Base-by-base conservation (phyloP, 2,888 invertebrate species). In the Automeris io region DNA sequence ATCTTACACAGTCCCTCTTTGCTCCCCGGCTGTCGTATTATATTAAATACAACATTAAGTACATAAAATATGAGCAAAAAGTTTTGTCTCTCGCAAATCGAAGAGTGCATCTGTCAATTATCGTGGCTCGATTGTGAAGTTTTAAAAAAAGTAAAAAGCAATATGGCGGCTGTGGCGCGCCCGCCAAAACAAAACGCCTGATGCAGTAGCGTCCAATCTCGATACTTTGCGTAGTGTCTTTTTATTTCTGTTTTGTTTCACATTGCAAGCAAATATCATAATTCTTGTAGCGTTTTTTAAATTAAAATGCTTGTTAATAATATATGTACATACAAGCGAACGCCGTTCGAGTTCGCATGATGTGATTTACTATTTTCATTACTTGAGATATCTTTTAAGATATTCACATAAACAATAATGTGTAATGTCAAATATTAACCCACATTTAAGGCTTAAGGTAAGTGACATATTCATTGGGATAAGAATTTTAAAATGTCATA, bases 21-120 rank as follows among this genome's bases (percentile, higher is more conserved):
- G 4, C 44, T 47, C 44, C 43, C 43, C 43, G 45, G 41, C 31
- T 46, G 49, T 43, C 46, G 42, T 33, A 41, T 45, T 39, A 40
- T 39, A 45, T 45, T 42, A 46, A 49, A 43, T 37, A 18, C 23
- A 8, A 31, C 32, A 37, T 37, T 32, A 37, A 37, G 31, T 24
- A 37, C 33, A 36, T 33, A 41, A 37, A 35, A 42, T 39, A 40
- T 19, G 40, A 47, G 33, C 42, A 45, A 51, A 49, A 51, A 49
- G 37, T 35, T 32, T 32, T 9, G 16, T 29, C 13, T 16, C 13
- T 19, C 34, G 32, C 26, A 22, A 25, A 38, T 37, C 40, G 44
- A 42, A 40, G 51, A 49, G 46, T 41, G 47, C 45, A 43, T 45
- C 51, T 51, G 51, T 51, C 51, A 51, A 51, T 51, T 51, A 51